phyloP scores from a whole-genome alignment of 2,797 vertebrate species.

The Helicolenus hilgendorfi region DNA sequence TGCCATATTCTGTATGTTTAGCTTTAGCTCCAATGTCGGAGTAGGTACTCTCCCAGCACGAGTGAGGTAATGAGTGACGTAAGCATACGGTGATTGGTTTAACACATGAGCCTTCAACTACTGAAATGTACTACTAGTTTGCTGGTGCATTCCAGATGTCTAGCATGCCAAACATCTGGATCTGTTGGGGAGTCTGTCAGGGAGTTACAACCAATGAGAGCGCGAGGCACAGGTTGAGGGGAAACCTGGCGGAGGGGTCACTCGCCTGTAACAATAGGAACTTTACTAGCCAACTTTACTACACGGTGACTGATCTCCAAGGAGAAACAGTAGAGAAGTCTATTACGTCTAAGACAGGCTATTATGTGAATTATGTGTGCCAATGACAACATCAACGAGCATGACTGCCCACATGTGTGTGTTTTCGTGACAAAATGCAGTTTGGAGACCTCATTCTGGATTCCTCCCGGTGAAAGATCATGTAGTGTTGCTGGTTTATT shows the following conservation, averaged over 20 bases:
- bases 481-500: neutral
- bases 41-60: too few species aligned
- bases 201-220: neutral
- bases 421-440: neutral
- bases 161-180: neutral
- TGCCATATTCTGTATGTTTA: neutral
- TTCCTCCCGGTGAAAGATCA: neutral
- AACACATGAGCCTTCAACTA: too few species aligned
- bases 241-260: too few species aligned
- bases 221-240: rapidly evolving
- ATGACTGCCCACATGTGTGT: neutral
- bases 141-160: rapidly evolving
- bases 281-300: neutral
- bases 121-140: neutral
- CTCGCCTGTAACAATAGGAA: neutral
- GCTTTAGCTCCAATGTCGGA: too few species aligned
- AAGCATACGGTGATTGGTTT: too few species aligned
- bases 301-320: rapidly evolving
- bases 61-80: too few species aligned
- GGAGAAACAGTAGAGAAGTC: neutral
- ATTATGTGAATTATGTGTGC: neutral
- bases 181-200: rapidly evolving
- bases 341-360: neutral
- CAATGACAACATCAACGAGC: neutral
- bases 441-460: neutral